These are phyloP conservation scores for Chironex yamaguchii DNA, from an alignment of 30 jellyfish, hydroid and myxozoan genomes.

Conservation along the genomic window DNA sequence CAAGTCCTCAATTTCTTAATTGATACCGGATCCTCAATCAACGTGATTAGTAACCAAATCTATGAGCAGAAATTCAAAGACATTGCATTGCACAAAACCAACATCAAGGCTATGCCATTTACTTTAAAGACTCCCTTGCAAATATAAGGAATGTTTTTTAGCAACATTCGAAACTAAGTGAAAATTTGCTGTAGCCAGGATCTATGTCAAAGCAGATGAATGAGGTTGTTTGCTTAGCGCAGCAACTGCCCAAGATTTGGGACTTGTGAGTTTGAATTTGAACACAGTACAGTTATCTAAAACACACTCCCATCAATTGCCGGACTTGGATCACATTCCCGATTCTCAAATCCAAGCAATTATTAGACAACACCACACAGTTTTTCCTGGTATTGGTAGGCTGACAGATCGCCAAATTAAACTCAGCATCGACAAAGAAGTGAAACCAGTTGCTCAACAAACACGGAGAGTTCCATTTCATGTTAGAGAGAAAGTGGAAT, in stretches of 20 bases:
- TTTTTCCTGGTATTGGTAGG: conserved; percentile 36
- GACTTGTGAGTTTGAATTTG: background rate
- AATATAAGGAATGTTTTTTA: conserved; percentile 22
- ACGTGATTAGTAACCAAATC: conserved; percentile 5
- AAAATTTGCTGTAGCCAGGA: conserved; percentile 11
- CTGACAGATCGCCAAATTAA: conserved; percentile 15
- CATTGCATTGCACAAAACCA: conserved; percentile 18
- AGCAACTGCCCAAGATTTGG: conserved; percentile 56
- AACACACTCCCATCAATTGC: conserved; percentile 12
- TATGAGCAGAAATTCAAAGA: conserved; percentile 18
- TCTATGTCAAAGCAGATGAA: conserved; percentile 39
- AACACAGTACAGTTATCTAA: background rate
- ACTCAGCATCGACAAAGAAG: conserved; percentile 4
- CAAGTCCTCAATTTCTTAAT: conserved; percentile 2
- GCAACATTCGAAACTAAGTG: conserved; percentile 19
- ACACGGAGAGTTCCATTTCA: conserved; percentile 8
- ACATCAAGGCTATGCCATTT: conserved; percentile 19
- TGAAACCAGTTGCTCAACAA: conserved; percentile 52
- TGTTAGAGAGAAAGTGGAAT: conserved; percentile 42
- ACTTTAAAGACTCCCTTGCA: conserved; percentile 1
- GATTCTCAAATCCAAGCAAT: conserved; percentile 5
- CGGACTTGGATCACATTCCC: background rate
- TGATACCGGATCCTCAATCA: conserved; percentile 68
- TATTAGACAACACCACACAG: background rate
- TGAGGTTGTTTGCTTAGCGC: conserved; percentile 62